Evolutionary conservation across 1,140 invertebrate species (phyloP), one percentile per base, ranked within the genome.

Genomic region (Delia radicum): DNA sequence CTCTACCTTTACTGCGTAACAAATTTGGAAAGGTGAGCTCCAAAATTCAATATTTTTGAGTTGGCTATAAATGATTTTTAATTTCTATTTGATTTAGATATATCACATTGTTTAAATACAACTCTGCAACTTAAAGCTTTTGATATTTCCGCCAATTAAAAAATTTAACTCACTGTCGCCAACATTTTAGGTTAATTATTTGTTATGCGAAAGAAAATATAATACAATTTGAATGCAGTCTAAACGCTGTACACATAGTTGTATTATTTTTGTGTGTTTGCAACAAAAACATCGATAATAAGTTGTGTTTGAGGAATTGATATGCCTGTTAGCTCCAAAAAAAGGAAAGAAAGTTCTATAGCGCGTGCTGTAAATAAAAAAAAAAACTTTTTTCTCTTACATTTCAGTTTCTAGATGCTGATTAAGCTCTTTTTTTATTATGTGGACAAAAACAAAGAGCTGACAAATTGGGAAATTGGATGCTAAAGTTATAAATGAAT

Each of bases 401-500:
- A n/a, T 13, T 31, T 18, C 18, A 15, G 28, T 67, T 67, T 55
- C n/a, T 8, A 24, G 28, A n/a, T 67, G 63, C 63, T 67, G 27
- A 67, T 67, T 67, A 67, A 67, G 63, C 63, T 67, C 27, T 31
- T 67, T 67, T 67, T 67, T 31, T 67, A n/a, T 67, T 28, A n/a
- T 29, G 63, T 24, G 18, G 4, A 42, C 6, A 55, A 24, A 5
- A 55, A 55, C 8, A 24, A 21, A 55, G n/a, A 67, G 28, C 28
- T 29, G 28, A 67, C 28, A 67, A 67, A 67, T 67, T 67, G 28
- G 21, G 63, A 67, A 67, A 67, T 31, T 67, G 27, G 28, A 18
- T 67, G 24, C 24, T 12, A 67, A 67, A 67, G 28, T 67, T 67
- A 31, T 12, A 3, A 67, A 31, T 7, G n/a, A 67, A 67, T 29